Evolutionary conservation across 2,797 vertebrate species (phyloP), one percentile per base, ranked within the genome.

Genomic region (Echiichthys vipera): DNA sequence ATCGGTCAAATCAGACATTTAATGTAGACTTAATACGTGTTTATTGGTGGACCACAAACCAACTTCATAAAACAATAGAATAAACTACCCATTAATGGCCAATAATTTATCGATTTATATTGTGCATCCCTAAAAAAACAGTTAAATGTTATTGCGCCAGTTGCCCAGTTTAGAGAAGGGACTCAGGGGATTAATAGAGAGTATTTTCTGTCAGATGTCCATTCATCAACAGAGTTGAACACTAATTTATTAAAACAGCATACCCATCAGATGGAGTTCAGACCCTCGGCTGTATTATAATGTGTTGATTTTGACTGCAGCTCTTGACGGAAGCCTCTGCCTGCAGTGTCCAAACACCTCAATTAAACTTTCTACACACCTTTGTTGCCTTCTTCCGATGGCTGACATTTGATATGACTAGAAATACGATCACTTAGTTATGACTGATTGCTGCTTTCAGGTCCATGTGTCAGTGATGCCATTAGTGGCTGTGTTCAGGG

Each of bases 211-310:
- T n/a, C 66, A 61, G 34, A 63, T 47, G 39, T 50, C 27, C 57
- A 7, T 65, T 24, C 24, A 40, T 61, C 55, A 69, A 43, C 46
- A 13, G 32, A 50, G 57, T 20, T 32, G 25, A 54, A 51, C 24
- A 30, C 56, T 24, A 34, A 62, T 71, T 42, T 64, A 76, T 69
- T 20, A 40, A 58, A 66, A 34, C 42, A 42, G 49, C 14, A 11
- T 27, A 39, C 53, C 36, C 12, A 18, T 51, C 53, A 53, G 32
- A 76, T 13, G n/a, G 49, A 51, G 18, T 56, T 54, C 54, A 45
- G 25, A 55, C 20, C 42, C 13, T 1, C 29, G 45, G 61, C 40
- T 30, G 4, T 45, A 20, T 51, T n/a, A 12, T 49, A 18, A 37
- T 47, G 50, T 62, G 27, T 50, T 72, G 1, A 72, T 46, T 61